Evolutionary conservation across 2,113 vertebrate species (phyloP).

Genomic region (Carassius auratus): DNA sequence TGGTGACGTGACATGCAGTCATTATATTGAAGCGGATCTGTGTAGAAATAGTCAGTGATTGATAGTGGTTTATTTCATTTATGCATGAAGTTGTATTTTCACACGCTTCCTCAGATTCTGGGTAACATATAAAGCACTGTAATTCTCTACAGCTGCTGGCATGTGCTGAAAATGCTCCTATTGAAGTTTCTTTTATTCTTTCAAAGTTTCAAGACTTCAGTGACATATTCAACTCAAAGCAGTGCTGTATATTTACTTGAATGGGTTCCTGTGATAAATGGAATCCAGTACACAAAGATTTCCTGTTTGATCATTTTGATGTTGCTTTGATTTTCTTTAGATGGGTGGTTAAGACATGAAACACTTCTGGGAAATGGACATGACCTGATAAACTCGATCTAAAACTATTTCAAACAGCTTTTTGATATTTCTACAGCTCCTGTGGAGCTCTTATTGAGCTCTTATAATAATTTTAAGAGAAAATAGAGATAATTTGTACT

Average conservation of each 20-base stretch:
- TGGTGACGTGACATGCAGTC: not conserved
- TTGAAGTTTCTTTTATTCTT: not conserved
- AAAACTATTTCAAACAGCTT: not conserved
- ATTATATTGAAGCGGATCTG: not conserved
- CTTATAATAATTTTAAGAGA: not conserved
- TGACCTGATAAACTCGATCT: not conserved
- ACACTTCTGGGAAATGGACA: not conserved
- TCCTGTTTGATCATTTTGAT: conserved; percentile 5
- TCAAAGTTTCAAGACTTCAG: conserved; percentile 8
- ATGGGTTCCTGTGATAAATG: not conserved
- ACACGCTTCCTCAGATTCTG: not conserved
- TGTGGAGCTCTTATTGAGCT: no score
- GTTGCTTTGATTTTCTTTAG: conserved; percentile 1
- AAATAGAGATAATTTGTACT: not conserved
- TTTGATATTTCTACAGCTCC: no score
- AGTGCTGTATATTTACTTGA: not conserved
- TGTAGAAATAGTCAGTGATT: not conserved
- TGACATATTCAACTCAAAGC: not conserved
- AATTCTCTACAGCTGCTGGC: not conserved
- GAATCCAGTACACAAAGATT: not conserved
- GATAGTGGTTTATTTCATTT: not conserved
- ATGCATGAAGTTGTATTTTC: not conserved
- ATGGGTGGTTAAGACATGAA: not conserved
- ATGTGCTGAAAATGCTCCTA: not conserved
- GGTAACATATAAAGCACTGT: not conserved